Conservation (phyloP, 2,113 vertebrate genomes). For the Lophura nycthemera region DNA sequence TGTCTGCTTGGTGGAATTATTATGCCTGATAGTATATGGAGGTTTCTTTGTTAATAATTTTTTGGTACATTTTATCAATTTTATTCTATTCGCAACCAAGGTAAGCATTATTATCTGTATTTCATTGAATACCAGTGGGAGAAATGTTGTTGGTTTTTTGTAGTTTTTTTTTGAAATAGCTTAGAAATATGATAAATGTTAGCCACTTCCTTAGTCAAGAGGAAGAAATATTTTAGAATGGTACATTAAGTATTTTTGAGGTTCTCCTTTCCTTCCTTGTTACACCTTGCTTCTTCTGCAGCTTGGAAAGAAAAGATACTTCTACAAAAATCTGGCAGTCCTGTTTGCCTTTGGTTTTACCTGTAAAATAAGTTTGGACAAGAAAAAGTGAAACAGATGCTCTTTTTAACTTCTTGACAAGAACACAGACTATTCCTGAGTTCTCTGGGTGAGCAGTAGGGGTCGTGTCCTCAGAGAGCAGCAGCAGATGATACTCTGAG, state of each 20-base stretch:
- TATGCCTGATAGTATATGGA: not conserved
- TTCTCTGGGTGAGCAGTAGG: not conserved
- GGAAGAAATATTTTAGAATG: not conserved
- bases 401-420: not conserved
- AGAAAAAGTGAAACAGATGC: not conserved
- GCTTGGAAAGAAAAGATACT: not conserved
- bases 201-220: not conserved
- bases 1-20: not conserved
- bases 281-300: not conserved
- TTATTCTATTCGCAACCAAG: constrained; percentile 1
- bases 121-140: not conserved
- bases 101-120: not conserved
- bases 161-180: not conserved
- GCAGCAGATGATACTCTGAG: not conserved
- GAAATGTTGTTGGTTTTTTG: not conserved
- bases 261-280: constrained; percentile 7
- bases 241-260: not conserved
- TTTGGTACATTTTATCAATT: not conserved
- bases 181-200: not conserved
- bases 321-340: not conserved
- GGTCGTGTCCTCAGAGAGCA: not conserved
- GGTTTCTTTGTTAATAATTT: not conserved
- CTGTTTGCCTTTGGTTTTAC: not conserved
- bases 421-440: not conserved
- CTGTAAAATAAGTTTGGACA: not conserved